phyloP scores from a whole-genome alignment of 37 sponge, comb jelly and placozoan species.

The Cliona cf. orientalis region DNA sequence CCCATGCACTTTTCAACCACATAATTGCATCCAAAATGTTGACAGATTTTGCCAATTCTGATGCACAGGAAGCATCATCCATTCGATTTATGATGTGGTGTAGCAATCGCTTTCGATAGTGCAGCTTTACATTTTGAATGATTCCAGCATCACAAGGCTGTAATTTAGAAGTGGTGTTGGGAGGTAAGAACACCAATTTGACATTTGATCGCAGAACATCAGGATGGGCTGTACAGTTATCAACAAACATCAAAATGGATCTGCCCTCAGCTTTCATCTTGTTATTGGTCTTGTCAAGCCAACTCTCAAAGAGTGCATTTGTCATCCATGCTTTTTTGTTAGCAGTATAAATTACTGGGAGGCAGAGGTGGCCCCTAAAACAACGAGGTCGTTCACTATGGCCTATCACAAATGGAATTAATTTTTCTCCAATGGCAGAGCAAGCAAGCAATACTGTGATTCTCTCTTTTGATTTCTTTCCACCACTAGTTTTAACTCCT shows the following conservation, averaged over 20 bases:
- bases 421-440: constrained; percentile 28
- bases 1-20: constrained; percentile 3
- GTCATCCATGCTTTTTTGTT: constrained; percentile 23
- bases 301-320: not conserved
- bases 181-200: not conserved
- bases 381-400: not conserved
- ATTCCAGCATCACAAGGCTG: constrained; percentile 13
- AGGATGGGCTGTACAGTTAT: constrained; percentile 10
- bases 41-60: constrained; percentile 3
- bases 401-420: constrained; percentile 42
- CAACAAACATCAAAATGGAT: not conserved
- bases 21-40: not conserved
- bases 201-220: not conserved
- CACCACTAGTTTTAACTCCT: constrained; percentile 12
- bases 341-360: not conserved
- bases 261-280: not conserved
- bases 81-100: not conserved
- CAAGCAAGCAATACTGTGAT: constrained; percentile 31
- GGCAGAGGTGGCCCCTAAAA: not conserved
- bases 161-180: constrained; percentile 20
- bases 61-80: constrained; percentile 2
- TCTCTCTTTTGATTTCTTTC: constrained; percentile 29
- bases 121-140: not conserved
- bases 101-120: not conserved
- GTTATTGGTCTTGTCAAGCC: constrained; percentile 12